A percentile compares a stretch with the other conserved stretches of the same genome.
These are phyloP conservation scores for Phyllotis vaccarum DNA, from an alignment of 2,797 vertebrate genomes.

Conservation along the genomic window DNA sequence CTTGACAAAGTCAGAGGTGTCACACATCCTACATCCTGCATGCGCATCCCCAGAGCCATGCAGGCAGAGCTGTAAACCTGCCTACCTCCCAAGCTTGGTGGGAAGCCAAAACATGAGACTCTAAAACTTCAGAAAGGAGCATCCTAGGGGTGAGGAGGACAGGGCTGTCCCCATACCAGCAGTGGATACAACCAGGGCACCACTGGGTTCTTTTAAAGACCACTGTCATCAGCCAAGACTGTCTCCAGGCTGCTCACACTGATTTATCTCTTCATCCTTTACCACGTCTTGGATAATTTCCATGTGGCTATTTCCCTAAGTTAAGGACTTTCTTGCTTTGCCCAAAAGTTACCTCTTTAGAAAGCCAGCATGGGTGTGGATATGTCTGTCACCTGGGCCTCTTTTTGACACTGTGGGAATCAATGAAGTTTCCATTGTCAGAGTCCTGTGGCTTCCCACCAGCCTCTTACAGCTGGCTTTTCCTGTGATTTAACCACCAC, in stretches of 20 bases:
- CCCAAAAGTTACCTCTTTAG: background rate
- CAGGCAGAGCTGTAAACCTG: background rate
- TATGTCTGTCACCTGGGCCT: background rate
- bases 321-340: conserved; percentile 23
- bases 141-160: no score
- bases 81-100: background rate
- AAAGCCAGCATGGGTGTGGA: background rate
- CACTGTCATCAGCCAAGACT: background rate
- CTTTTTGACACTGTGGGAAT: background rate
- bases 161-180: background rate
- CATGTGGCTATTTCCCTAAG: background rate
- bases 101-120: background rate
- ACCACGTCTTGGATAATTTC: conserved; percentile 22
- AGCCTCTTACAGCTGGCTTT: background rate
- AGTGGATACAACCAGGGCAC: background rate
- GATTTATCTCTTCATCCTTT: background rate
- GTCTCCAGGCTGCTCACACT: background rate
- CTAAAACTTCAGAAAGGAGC: background rate
- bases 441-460: background rate
- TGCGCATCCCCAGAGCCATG: background rate
- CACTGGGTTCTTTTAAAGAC: conserved; percentile 11
- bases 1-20: conserved; percentile 48
- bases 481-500: background rate
- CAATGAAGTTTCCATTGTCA: background rate
- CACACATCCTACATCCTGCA: accelerated